phyloP scores from a whole-genome alignment of 1,140 invertebrate genomes.

The Cydia splendana region DNA sequence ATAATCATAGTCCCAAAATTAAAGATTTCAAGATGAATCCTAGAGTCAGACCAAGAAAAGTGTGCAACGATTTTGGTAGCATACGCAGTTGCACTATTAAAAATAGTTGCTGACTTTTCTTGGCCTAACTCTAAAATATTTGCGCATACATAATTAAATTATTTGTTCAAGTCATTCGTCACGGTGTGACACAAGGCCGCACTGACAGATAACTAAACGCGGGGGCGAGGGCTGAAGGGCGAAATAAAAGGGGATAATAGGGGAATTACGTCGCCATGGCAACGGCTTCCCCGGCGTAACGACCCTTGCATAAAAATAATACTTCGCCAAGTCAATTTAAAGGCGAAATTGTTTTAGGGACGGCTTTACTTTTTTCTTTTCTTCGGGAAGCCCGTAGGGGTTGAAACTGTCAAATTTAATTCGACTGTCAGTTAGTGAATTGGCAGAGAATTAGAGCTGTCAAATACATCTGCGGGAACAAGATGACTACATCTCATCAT shows the following conservation, averaged over 20 bases:
- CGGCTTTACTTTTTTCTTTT: not conserved
- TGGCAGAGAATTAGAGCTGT: not conserved
- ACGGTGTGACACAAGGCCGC: constrained; percentile 50
- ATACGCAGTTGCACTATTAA: too few species aligned
- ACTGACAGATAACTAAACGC: constrained; percentile 48
- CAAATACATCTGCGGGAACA: not conserved
- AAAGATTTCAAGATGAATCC: too few species aligned
- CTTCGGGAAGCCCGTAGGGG: not conserved
- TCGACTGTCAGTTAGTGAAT: not conserved
- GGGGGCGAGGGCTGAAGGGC: constrained; percentile 44
- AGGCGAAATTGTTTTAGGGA: constrained; percentile 18
- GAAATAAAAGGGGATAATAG: constrained; percentile 65
- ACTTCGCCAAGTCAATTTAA: constrained; percentile 37
- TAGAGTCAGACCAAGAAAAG: too few species aligned
- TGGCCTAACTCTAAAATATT: too few species aligned
- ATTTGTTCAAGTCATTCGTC: constrained; percentile 1
- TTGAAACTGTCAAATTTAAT: constrained; percentile 4
- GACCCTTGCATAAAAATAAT: constrained; percentile 49
- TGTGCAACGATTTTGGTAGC: too few species aligned
- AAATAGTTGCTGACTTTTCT: too few species aligned
- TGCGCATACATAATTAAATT: not conserved
- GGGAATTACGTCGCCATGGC: constrained; percentile 61
- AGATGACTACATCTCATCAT: too few species aligned
- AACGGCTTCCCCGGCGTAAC: constrained; percentile 47
- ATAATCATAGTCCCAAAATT: too few species aligned